Percentiles rank a stretch among this genome's conserved stretches.
These are phyloP conservation scores for Bombus consobrinus DNA, from an alignment of 1,140 invertebrate species.

Conservation along the genomic window DNA sequence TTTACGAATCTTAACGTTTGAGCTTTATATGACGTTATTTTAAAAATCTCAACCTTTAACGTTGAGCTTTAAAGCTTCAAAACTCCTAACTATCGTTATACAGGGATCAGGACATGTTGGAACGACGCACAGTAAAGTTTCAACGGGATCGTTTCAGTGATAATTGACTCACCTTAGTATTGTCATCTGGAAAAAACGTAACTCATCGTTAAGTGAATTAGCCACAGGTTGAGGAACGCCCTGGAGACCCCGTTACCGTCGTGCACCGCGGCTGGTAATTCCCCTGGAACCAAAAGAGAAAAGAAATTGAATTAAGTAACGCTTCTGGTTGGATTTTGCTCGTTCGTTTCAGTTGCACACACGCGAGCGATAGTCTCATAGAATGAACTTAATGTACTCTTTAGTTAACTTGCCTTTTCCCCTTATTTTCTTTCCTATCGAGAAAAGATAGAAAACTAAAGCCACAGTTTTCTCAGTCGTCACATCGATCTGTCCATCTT, in stretches of 20 bases:
- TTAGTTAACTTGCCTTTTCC: neutral
- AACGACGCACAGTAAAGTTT: neutral
- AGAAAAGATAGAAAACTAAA: neutral
- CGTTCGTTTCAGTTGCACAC: conserved; percentile 1
- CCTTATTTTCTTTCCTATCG: neutral
- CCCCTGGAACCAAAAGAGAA: conserved; percentile 73
- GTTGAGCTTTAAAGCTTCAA: neutral
- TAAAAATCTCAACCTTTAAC: no score
- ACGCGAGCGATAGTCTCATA: neutral
- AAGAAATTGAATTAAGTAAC: conserved; percentile 26
- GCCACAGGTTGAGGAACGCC: conserved; percentile 81
- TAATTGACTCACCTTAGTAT: conserved; percentile 76
- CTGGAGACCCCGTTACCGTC: conserved; percentile 81
- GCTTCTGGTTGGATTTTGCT: neutral
- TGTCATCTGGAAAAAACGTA: conserved; percentile 83
- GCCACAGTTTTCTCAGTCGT: neutral
- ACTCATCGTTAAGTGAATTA: conserved; percentile 81
- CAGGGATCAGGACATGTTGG: no score
- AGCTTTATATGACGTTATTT: no score
- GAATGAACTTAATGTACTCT: neutral
- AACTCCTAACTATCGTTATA: neutral
- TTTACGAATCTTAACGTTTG: no score
- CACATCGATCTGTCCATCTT: neutral
- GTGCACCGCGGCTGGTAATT: conserved; percentile 83
- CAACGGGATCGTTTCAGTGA: neutral